Evolutionary conservation across 2,113 vertebrate genomes (phyloP).

Genomic region (Stigmatopora nigra): DNA sequence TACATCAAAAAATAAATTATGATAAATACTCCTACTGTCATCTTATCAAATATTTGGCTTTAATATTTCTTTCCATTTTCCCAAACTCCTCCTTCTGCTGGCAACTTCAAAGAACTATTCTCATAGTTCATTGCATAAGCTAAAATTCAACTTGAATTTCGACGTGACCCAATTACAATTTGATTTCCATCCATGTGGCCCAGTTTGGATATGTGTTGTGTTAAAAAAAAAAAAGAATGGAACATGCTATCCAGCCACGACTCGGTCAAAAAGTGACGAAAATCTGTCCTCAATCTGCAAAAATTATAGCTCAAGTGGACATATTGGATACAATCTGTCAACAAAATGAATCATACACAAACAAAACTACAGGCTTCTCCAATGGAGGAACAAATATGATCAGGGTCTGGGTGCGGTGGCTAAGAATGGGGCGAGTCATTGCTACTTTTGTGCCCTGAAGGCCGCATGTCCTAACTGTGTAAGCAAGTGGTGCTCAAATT

Average conservation of each 20-base stretch:
- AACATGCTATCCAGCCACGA: not conserved
- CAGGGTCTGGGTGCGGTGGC: too few relatives aligned
- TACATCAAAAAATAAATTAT: constrained; percentile 7
- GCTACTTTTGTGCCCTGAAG: too few relatives aligned
- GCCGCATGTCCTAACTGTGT: too few relatives aligned
- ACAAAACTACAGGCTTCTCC: not conserved
- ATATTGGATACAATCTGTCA: not conserved
- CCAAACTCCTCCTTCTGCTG: not conserved
- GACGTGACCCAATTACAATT: not conserved
- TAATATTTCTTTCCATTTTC: not conserved
- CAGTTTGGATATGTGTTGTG: not conserved
- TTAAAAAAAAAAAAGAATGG: not conserved
- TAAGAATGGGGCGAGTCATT: too few relatives aligned
- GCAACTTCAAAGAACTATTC: constrained; percentile 13
- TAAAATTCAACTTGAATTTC: not conserved
- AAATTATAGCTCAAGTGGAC: not conserved
- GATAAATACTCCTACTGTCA: not conserved
- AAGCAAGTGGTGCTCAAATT: too few relatives aligned
- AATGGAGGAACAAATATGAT: too few relatives aligned
- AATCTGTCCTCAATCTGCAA: not conserved
- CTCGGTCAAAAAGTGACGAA: not conserved
- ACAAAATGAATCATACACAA: not conserved
- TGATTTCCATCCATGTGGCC: not conserved
- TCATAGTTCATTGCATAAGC: constrained; percentile 25
- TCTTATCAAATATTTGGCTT: constrained; percentile 4